Percentiles rank a stretch among this genome's conserved stretches.
Evolutionary conservation across 1,140 invertebrate genomes (phyloP).

Genomic region (Sitophilus oryzae): DNA sequence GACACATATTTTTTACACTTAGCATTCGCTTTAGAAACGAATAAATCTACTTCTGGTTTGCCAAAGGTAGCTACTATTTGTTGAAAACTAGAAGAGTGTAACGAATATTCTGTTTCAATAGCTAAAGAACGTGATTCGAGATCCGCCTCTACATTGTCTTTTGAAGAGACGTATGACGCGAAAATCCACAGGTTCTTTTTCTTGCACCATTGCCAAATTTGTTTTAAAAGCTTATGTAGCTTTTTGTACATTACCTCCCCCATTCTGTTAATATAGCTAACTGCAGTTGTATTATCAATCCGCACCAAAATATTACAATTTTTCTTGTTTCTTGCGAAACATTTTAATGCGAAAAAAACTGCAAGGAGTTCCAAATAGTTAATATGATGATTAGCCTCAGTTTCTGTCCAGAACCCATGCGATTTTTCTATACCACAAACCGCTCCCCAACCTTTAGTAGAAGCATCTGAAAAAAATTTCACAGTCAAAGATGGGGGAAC

Average conservation of each 20-base stretch:
- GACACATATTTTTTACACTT: constrained; percentile 32
- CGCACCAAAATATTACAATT: constrained; percentile 18
- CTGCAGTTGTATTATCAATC: constrained; percentile 29
- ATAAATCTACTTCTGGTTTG: too few relatives aligned
- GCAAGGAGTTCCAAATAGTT: constrained; percentile 34
- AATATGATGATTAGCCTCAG: constrained; percentile 28
- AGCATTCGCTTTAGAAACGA: too few relatives aligned
- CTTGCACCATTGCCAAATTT: constrained; percentile 37
- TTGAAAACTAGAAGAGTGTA: too few relatives aligned
- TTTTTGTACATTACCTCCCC: constrained; percentile 8
- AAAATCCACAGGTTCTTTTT: constrained; percentile 27
- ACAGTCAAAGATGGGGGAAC: neutral
- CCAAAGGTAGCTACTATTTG: too few relatives aligned
- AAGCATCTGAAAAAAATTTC: constrained; percentile 36
- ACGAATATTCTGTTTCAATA: too few relatives aligned
- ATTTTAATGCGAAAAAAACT: constrained; percentile 30
- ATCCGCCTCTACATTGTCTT: too few relatives aligned
- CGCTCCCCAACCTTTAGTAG: constrained; percentile 32
- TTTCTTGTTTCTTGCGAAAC: constrained; percentile 22
- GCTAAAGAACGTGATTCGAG: too few relatives aligned
- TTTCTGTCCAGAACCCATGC: constrained; percentile 28
- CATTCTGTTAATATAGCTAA: too few relatives aligned
- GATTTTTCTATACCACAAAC: constrained; percentile 18
- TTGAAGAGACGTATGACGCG: too few relatives aligned
- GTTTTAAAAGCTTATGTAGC: neutral